These are phyloP conservation scores for Calypte anna DNA, from an alignment of 2,113 vertebrate genomes.

Conservation along the genomic window DNA sequence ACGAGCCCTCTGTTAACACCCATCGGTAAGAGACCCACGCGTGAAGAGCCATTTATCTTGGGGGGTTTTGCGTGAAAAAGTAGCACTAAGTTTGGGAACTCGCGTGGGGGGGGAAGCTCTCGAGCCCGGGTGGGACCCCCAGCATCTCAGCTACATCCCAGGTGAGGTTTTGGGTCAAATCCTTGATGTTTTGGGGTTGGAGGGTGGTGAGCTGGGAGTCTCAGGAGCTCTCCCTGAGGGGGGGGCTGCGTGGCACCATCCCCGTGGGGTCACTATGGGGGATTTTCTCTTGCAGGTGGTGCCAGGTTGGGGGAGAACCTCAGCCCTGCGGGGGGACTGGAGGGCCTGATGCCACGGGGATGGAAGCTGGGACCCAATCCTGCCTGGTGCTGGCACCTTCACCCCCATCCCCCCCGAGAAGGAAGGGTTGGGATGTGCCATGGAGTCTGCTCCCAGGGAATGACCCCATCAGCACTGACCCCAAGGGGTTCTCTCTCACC, in stretches of 20 bases:
- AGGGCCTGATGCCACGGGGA: conserved; percentile 48
- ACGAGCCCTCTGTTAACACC: no score
- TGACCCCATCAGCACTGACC: neutral
- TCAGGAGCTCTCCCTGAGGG: no score
- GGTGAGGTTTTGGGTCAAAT: neutral
- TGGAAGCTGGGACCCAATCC: neutral
- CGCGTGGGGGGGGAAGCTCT: no score
- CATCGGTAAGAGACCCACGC: no score
- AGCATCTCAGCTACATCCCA: neutral
- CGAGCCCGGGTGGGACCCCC: neutral
- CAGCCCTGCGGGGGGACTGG: conserved; percentile 81
- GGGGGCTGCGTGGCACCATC: no score
- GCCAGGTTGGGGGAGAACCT: conserved; percentile 83
- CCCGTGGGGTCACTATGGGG: no score
- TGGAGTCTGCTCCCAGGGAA: rapidly evolving
- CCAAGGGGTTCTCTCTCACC: neutral
- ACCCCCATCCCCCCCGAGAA: rapidly evolving
- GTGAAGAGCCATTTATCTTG: no score
- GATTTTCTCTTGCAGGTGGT: conserved; percentile 75
- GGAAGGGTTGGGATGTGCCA: neutral
- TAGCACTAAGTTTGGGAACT: neutral
- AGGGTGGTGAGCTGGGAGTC: no score
- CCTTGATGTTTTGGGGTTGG: neutral
- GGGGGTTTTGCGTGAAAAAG: neutral
- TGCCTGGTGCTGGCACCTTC: neutral